phyloP scores from a whole-genome alignment of 2,888 invertebrate species.

The Brachyptera risi region DNA sequence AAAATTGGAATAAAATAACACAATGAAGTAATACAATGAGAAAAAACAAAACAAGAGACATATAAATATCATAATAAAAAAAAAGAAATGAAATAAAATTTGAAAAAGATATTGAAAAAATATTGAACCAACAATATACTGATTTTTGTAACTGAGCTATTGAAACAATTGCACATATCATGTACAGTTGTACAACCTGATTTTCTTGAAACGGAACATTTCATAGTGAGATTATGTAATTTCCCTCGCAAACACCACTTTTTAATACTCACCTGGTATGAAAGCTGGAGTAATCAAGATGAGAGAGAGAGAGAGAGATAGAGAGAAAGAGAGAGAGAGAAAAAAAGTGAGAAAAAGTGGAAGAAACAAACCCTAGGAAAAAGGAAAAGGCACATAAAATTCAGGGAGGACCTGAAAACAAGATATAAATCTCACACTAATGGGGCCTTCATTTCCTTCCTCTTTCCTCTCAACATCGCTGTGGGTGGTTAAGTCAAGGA shows the following conservation, averaged over 20 bases:
- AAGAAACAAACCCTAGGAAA: background rate
- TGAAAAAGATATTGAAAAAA: no score
- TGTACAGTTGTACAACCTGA: no score
- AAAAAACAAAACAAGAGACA: no score
- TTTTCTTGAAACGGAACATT: no score
- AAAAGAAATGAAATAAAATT: no score
- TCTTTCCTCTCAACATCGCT: background rate
- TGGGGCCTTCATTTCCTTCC: conserved; percentile 10
- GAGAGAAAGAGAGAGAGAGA: conserved; percentile 1
- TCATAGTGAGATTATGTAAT: no score
- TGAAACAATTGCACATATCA: no score
- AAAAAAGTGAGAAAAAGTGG: conserved; percentile 8
- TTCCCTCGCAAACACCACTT: background rate
- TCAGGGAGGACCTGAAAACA: conserved; percentile 10
- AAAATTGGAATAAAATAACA: no score
- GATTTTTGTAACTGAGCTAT: no score
- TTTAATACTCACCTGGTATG: conserved; percentile 14
- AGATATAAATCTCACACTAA: conserved; percentile 13
- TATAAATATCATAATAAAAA: no score
- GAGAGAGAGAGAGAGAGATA: background rate
- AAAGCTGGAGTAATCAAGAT: conserved; percentile 12
- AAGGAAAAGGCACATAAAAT: conserved; percentile 19
- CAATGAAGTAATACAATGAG: no score
- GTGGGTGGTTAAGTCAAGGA: conserved; percentile 9
- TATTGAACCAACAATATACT: no score